Evolutionary conservation across 2,888 invertebrate genomes (phyloP).

Genomic region (Eulithis prunata): DNA sequence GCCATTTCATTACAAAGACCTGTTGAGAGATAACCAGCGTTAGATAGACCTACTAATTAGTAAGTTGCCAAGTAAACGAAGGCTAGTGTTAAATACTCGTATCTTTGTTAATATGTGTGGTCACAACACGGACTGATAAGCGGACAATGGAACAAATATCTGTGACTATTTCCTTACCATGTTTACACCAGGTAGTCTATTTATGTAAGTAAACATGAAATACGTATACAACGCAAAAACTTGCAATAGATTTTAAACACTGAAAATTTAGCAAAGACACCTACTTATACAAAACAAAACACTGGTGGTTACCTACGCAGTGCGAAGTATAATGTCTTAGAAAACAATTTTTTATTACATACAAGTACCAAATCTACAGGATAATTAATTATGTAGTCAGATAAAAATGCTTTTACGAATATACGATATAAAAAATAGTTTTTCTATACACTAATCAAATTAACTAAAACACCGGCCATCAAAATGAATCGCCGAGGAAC

Average conservation of each 20-base stretch:
- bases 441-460: background rate
- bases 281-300: background rate
- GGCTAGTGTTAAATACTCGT: conserved; percentile 21
- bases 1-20: conserved; percentile 64
- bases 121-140: conserved; percentile 46
- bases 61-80: conserved; percentile 26
- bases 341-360: no score
- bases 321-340: no score
- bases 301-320: background rate
- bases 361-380: no score
- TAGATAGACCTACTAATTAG: conserved; percentile 8
- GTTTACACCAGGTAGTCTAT: conserved; percentile 18
- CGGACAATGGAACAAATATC: conserved; percentile 37
- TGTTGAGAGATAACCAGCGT: conserved; percentile 54
- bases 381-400: no score
- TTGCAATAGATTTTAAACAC: conserved; percentile 20
- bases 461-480: conserved; percentile 28
- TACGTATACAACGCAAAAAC: conserved; percentile 17
- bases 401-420: no score
- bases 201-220: conserved; percentile 17
- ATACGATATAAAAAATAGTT: background rate
- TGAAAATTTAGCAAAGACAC: background rate
- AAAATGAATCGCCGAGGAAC: conserved; percentile 41
- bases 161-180: conserved; percentile 9
- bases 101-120: conserved; percentile 32